Conservation (phyloP, 2,113 vertebrate genomes). For the Raja brachyura region DNA sequence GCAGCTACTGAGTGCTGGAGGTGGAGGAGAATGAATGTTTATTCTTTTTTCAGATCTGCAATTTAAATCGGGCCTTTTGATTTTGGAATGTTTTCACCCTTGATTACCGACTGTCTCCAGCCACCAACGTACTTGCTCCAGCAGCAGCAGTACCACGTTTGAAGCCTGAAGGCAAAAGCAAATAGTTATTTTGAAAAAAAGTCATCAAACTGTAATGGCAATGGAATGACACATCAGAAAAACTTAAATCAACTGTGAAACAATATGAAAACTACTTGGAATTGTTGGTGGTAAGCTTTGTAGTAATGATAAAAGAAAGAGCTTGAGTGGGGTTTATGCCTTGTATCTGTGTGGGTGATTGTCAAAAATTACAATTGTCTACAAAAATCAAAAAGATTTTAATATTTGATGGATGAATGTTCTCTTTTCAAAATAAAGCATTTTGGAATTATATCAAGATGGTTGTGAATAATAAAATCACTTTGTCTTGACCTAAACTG, state of each 20-base stretch:
- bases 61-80: constrained; percentile 7
- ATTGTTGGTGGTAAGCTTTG: background rate
- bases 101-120: background rate
- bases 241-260: background rate
- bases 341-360: background rate
- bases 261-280: background rate
- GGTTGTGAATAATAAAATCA: background rate
- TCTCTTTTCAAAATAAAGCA: background rate
- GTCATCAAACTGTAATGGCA: background rate
- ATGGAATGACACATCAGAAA: background rate
- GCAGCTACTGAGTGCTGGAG: too few species aligned
- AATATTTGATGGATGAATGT: background rate
- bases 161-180: background rate
- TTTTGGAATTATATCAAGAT: background rate
- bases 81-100: background rate
- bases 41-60: background rate
- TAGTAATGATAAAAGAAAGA: background rate
- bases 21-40: too few species aligned
- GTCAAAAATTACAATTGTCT: background rate
- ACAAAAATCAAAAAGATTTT: background rate
- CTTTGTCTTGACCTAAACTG: background rate
- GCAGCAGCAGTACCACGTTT: too few species aligned
- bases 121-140: background rate
- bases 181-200: background rate
- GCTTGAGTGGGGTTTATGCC: background rate